A percentile compares a stretch with the other conserved stretches of the same genome.
phyloP scores from a whole-genome alignment of 2,888 invertebrate genomes.

The Brachynemurus nebulosus region DNA sequence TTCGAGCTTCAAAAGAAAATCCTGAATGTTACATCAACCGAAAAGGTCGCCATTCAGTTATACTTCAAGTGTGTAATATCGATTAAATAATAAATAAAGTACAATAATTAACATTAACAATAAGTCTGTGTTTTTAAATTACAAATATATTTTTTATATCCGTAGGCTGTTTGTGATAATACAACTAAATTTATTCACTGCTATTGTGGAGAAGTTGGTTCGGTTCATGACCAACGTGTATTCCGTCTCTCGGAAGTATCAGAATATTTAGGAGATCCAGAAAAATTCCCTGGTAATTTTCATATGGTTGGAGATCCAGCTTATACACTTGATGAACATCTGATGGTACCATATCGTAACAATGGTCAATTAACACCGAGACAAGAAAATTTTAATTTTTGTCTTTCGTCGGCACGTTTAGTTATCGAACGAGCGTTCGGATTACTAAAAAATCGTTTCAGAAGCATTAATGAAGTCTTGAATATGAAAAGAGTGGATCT shows the following conservation, averaged over 20 bases:
- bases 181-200: neutral
- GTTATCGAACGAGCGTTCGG: conserved; percentile 16
- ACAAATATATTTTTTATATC: neutral
- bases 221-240: neutral
- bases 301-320: neutral
- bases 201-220: neutral
- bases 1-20: conserved; percentile 13
- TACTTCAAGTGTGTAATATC: conserved; percentile 8
- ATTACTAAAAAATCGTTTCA: conserved; percentile 17
- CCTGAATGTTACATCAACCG: neutral
- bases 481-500: conserved; percentile 17
- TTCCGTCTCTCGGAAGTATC: neutral
- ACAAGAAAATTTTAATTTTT: conserved; percentile 17
- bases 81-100: neutral
- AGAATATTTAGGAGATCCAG: neutral
- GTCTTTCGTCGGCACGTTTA: conserved; percentile 15
- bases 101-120: too few relatives aligned
- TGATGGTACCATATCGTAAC: neutral
- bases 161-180: neutral
- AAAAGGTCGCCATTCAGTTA: conserved; percentile 7
- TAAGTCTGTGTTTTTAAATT: too few relatives aligned
- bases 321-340: neutral
- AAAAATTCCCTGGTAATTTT: neutral
- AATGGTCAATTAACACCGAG: conserved; percentile 11
- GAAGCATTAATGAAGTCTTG: conserved; percentile 17